phyloP scores from a whole-genome alignment of 2,888 invertebrate genomes.

The Dichetophora obliterata region DNA sequence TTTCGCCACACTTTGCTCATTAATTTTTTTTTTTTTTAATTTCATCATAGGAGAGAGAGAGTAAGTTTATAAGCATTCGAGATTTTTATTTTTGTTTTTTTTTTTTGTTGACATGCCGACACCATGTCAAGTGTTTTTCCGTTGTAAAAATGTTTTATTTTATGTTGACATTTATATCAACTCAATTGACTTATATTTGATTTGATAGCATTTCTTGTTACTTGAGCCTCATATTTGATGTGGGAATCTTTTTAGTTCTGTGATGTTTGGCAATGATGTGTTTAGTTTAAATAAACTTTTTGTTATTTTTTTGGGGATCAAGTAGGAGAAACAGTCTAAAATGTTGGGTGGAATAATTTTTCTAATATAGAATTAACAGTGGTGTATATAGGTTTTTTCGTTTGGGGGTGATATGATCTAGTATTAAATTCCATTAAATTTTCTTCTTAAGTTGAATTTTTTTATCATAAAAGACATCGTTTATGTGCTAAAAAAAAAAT shows the following conservation, averaged over 20 bases:
- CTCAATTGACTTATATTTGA: slow-evolving; percentile 22
- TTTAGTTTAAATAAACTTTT: slow-evolving; percentile 4
- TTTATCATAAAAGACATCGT: no score
- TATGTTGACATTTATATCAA: slow-evolving; percentile 48
- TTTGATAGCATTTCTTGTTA: slow-evolving; percentile 2
- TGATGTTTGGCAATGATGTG: slow-evolving; percentile 45
- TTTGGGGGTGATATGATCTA: no score
- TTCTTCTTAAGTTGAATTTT: no score
- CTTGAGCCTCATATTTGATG: slow-evolving; percentile 53
- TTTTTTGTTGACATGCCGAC: slow-evolving; percentile 23
- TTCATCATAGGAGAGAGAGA: no score
- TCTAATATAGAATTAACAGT: no score
- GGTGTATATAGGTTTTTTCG: no score
- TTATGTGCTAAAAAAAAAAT: no score
- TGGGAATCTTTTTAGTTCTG: slow-evolving; percentile 49
- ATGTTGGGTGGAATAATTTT: no score
- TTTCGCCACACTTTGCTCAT: neutral
- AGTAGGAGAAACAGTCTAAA: no score
- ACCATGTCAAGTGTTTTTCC: slow-evolving; percentile 34
- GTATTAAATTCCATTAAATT: no score
- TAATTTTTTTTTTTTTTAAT: neutral
- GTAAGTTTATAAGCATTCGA: neutral
- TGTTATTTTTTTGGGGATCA: slow-evolving; percentile 48
- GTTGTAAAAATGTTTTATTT: slow-evolving; percentile 1
- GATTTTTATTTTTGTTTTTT: neutral